These are phyloP conservation scores for Imbricaverruca yamaguchii DNA, from an alignment of 2,888 invertebrate genomes.

Conservation along the genomic window DNA sequence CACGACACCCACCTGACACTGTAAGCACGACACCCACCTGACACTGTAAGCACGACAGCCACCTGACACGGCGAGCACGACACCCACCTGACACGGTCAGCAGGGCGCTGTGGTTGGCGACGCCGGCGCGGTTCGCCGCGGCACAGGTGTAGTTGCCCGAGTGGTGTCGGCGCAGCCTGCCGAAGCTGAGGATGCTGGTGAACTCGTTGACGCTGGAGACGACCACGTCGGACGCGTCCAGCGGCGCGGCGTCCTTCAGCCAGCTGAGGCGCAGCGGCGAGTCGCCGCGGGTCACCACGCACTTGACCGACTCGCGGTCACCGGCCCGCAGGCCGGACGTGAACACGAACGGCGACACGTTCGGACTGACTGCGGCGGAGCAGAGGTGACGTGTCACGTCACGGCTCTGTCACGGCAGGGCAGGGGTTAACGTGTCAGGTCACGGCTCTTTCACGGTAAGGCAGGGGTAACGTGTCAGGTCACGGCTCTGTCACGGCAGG, in stretches of 20 bases:
- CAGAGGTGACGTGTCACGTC: too few relatives aligned
- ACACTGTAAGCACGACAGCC: too few relatives aligned
- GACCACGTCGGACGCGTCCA: slow-evolving; percentile 42
- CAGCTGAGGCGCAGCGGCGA: slow-evolving; percentile 45
- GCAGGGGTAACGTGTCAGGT: too few relatives aligned
- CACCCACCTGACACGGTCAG: slow-evolving; percentile 42
- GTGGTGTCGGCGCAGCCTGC: slow-evolving; percentile 47
- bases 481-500: too few relatives aligned
- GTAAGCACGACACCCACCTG: too few relatives aligned
- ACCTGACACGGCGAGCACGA: too few relatives aligned
- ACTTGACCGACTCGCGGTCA: slow-evolving; percentile 43
- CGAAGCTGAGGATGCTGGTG: slow-evolving; percentile 46
- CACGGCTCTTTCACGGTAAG: too few relatives aligned
- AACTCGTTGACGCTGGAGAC: slow-evolving; percentile 39
- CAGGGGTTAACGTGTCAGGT: too few relatives aligned
- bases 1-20: too few relatives aligned
- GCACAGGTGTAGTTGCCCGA: slow-evolving; percentile 49
- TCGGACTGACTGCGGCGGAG: slow-evolving; percentile 41
- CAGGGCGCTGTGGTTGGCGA: slow-evolving; percentile 44
- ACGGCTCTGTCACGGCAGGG: too few relatives aligned
- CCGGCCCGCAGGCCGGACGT: slow-evolving; percentile 40
- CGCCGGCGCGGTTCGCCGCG: slow-evolving; percentile 47
- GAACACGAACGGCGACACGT: slow-evolving; percentile 43
- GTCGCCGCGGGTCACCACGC: slow-evolving; percentile 47
- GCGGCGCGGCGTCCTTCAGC: slow-evolving; percentile 49